Base-by-base conservation (phyloP, 1,140 invertebrate species). In the Drosophila oshimai region DNA sequence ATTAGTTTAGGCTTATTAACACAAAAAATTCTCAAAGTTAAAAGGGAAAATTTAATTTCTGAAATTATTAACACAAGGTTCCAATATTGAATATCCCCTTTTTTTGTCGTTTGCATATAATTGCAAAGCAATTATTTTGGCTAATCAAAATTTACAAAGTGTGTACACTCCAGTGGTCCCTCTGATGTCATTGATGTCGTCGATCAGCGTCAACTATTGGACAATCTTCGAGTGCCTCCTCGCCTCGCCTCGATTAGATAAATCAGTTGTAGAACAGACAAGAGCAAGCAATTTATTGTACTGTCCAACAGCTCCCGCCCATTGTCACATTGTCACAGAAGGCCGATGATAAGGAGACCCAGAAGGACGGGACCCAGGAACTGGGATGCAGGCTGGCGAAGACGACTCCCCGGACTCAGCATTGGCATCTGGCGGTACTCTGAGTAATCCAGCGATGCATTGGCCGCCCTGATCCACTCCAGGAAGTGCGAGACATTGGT, bases 401-500 rank as follows among this genome's bases (percentile, higher is more conserved):
- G 9, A 0, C 33, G 22, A 1, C 4, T n/a, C 2, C 7, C 6
- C 3, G 31, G 13, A 6, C 3, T 58, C 24, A 5, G 18, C 17
- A 0, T 10, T 12, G n/a, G 1, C 29, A 22, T 29, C 2, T 17
- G 13, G 0, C 2, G 10, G 6, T 34, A 72, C 0, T 33, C 5
- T 1, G 15, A 7, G 13, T 72, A 72, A 28, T 72, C 54, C 13
- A 72, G 33, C 4, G 68, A 29, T 0, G 15, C 2, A 15, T 72
- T 72, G 2, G 13, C 6, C 1, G 0, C 2, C 1, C 20, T 26
- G 10, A 94, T 93, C 94, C 94, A 96, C 12, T 90, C 71, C 1
- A 92, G 87, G 54, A 94, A 94, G 28, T 91, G 80, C 0, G 93
- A 78, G 4, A 96, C 93, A 34, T 95, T 93, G 0, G 94, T 94